These are phyloP conservation scores for Pantherophis alleghaniensis DNA, from an alignment of 2,797 vertebrate species.

Conservation along the genomic window DNA sequence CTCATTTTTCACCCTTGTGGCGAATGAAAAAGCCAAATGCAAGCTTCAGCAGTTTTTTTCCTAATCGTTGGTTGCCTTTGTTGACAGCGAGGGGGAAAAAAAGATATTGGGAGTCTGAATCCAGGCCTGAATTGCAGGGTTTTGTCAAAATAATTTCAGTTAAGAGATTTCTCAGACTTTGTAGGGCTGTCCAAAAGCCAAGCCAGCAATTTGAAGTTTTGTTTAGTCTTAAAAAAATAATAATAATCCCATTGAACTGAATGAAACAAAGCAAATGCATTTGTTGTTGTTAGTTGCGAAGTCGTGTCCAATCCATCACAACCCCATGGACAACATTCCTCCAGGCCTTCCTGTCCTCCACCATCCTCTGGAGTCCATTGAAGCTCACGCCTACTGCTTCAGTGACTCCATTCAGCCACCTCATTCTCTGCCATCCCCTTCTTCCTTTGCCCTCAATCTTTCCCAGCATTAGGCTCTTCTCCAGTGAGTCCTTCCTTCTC, in stretches of 20 bases:
- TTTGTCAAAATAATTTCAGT: neutral
- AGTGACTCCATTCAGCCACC: too few relatives aligned
- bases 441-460: too few relatives aligned
- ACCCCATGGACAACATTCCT: too few relatives aligned
- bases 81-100: neutral
- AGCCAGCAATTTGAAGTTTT: neutral
- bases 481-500: too few relatives aligned
- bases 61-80: neutral
- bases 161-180: neutral
- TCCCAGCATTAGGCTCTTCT: too few relatives aligned
- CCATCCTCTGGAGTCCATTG: too few relatives aligned
- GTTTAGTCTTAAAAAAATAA: neutral
- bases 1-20: neutral
- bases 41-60: neutral
- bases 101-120: neutral
- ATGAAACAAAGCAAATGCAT: neutral
- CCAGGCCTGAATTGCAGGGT: neutral
- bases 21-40: neutral
- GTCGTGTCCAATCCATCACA: too few relatives aligned
- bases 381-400: too few relatives aligned
- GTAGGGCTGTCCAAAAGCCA: neutral
- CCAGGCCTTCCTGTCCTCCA: too few relatives aligned
- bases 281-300: too few relatives aligned
- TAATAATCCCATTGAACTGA: neutral
- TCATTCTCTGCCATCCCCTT: rapidly evolving